A percentile compares a stretch with the other conserved stretches of the same genome.
Conservation (phyloP, 2,888 invertebrate genomes). For the Nasonia oneida region DNA sequence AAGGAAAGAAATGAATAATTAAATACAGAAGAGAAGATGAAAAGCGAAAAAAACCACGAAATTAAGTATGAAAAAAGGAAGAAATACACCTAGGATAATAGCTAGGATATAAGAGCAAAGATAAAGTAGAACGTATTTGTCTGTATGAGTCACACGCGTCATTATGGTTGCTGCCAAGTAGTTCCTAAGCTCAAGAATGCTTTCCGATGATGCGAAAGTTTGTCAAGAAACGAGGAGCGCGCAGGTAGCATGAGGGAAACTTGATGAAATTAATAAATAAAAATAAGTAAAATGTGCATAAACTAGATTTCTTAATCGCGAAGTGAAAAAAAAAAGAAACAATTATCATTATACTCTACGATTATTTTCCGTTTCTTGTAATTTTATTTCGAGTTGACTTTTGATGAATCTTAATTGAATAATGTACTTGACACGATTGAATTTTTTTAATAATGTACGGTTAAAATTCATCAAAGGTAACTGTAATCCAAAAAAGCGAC, state of each 20-base stretch:
- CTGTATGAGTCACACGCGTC: conserved; percentile 68
- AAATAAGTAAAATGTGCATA: conserved; percentile 63
- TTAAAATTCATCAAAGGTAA: conserved; percentile 56
- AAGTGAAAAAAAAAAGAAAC: conserved; percentile 50
- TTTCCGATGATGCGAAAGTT: conserved; percentile 62
- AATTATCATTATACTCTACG: conserved; percentile 27
- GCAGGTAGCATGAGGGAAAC: conserved; percentile 66
- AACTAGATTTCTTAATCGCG: conserved; percentile 60
- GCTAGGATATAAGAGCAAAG: conserved; percentile 69
- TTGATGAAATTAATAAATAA: conserved; percentile 64
- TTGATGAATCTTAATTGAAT: conserved; percentile 52
- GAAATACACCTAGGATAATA: conserved; percentile 69
- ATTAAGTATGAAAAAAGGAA: conserved; percentile 61
- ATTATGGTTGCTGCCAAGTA: conserved; percentile 72
- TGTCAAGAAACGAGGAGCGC: conserved; percentile 65
- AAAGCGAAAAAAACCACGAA: conserved; percentile 46
- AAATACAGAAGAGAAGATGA: conserved; percentile 37
- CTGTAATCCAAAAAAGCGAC: conserved; percentile 43
- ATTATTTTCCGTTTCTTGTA: conserved; percentile 49
- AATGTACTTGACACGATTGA: conserved; percentile 49
- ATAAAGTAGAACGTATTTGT: conserved; percentile 68
- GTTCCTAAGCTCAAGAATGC: conserved; percentile 71
- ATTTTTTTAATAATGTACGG: conserved; percentile 52
- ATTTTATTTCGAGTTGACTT: conserved; percentile 63
- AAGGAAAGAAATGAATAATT: conserved; percentile 52